A percentile compares a stretch with the other conserved stretches of the same genome.
Conservation (phyloP, 2,888 invertebrate species). For the Tigriopus californicus region DNA sequence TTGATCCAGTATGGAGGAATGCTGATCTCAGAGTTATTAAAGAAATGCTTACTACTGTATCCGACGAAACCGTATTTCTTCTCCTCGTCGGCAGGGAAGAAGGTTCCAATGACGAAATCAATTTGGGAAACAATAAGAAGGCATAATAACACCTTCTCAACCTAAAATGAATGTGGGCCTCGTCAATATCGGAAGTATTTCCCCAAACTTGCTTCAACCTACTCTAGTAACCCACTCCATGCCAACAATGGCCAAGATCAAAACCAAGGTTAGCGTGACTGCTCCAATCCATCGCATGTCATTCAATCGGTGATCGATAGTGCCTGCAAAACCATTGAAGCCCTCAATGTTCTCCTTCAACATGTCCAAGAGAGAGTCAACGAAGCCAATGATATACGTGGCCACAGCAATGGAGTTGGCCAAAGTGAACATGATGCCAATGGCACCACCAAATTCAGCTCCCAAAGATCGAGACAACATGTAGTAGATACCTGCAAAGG, state of each 20-base stretch:
- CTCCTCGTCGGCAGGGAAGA: slow-evolving; percentile 22
- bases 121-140: slow-evolving; percentile 32
- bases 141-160: slow-evolving; percentile 32
- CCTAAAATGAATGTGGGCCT: slow-evolving; percentile 19
- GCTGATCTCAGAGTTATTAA: neutral
- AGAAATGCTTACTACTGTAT: neutral
- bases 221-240: slow-evolving; percentile 41
- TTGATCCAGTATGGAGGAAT: neutral
- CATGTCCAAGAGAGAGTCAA: slow-evolving; percentile 27
- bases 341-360: slow-evolving; percentile 16
- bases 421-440: slow-evolving; percentile 40
- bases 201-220: neutral
- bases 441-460: slow-evolving; percentile 42
- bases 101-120: slow-evolving; percentile 35
- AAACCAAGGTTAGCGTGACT: slow-evolving; percentile 28
- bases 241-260: slow-evolving; percentile 37
- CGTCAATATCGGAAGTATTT: too few relatives aligned
- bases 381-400: slow-evolving; percentile 41
- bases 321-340: slow-evolving; percentile 13
- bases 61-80: neutral
- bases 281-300: slow-evolving; percentile 21
- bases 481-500: slow-evolving; percentile 53
- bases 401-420: slow-evolving; percentile 40
- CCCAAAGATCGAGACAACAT: slow-evolving; percentile 27
- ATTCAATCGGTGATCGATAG: slow-evolving; percentile 17